These are phyloP conservation scores for Hemistola chrysoprasaria DNA, from an alignment of 2,888 invertebrate species.

Conservation along the genomic window DNA sequence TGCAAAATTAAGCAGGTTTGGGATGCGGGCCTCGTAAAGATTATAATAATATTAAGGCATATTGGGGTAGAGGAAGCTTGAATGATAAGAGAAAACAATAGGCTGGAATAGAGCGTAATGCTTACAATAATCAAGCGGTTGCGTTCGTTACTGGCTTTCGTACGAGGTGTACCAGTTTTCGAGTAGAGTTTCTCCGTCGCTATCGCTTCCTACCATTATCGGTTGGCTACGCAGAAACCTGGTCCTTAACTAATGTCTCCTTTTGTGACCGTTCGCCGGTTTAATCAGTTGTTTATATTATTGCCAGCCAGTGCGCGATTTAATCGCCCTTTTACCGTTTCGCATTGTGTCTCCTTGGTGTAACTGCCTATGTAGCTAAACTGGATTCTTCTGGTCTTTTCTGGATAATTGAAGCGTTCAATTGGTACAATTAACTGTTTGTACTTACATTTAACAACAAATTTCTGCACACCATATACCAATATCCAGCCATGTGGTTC, in stretches of 20 bases:
- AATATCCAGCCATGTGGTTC: too few relatives aligned
- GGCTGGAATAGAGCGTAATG: conserved; percentile 34
- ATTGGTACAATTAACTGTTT: neutral
- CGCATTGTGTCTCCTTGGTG: conserved; percentile 53
- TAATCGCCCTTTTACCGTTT: conserved; percentile 76
- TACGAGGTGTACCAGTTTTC: conserved; percentile 59
- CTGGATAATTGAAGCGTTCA: neutral
- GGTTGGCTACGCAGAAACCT: conserved; percentile 56
- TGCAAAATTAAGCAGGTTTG: conserved; percentile 5
- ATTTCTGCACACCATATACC: too few relatives aligned
- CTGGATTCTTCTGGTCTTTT: neutral
- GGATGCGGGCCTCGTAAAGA: conserved; percentile 25
- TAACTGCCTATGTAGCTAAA: neutral
- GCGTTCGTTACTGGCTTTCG: conserved; percentile 45
- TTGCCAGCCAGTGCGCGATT: conserved; percentile 70
- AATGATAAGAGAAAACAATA: conserved; percentile 44
- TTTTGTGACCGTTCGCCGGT: conserved; percentile 70
- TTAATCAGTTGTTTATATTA: conserved; percentile 81
- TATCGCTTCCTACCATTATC: conserved; percentile 76
- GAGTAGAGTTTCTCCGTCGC: conserved; percentile 40
- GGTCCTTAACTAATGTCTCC: conserved; percentile 75
- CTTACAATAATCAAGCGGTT: conserved; percentile 45
- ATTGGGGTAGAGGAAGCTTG: conserved; percentile 36
- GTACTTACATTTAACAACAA: too few relatives aligned
- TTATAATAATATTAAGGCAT: conserved; percentile 30